Conservation (phyloP, 2,888 invertebrate genomes). For the Sphaerophoria rueppellii region DNA sequence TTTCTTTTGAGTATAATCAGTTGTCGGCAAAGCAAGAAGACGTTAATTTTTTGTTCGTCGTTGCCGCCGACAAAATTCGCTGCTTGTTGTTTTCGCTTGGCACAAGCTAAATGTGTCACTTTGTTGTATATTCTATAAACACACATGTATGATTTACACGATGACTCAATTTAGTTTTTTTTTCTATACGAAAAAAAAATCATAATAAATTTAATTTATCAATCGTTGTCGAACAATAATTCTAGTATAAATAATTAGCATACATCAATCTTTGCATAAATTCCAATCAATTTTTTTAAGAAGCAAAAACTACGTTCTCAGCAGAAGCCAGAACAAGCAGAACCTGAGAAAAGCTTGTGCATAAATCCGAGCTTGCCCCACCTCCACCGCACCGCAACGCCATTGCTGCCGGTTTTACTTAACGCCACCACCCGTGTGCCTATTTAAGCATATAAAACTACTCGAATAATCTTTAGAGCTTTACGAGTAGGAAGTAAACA, state of each 20-base stretch:
- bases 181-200: conserved; percentile 31
- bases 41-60: conserved; percentile 9
- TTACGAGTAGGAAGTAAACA: conserved; percentile 73
- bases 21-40: conserved; percentile 34
- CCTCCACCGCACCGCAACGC: neutral
- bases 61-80: neutral
- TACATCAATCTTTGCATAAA: conserved; percentile 26
- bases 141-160: neutral
- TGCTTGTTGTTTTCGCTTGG: conserved; percentile 8
- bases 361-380: conserved; percentile 34
- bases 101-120: conserved; percentile 51
- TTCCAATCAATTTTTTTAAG: conserved; percentile 45
- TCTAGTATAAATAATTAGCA: conserved; percentile 23
- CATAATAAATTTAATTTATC: conserved; percentile 46
- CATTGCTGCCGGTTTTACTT: conserved; percentile 46
- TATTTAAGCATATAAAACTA: too few species aligned
- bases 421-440: conserved; percentile 48
- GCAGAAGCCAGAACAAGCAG: neutral
- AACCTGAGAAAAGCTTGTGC: conserved; percentile 53
- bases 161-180: too few species aligned
- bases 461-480: conserved; percentile 60
- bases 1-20: conserved; percentile 16
- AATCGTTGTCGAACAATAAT: conserved; percentile 1
- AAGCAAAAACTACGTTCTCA: conserved; percentile 12
- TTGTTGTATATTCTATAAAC: conserved; percentile 23